Evolutionary conservation across 2,113 vertebrate genomes (phyloP).

Genomic region (Pontoporia blainvillei): DNA sequence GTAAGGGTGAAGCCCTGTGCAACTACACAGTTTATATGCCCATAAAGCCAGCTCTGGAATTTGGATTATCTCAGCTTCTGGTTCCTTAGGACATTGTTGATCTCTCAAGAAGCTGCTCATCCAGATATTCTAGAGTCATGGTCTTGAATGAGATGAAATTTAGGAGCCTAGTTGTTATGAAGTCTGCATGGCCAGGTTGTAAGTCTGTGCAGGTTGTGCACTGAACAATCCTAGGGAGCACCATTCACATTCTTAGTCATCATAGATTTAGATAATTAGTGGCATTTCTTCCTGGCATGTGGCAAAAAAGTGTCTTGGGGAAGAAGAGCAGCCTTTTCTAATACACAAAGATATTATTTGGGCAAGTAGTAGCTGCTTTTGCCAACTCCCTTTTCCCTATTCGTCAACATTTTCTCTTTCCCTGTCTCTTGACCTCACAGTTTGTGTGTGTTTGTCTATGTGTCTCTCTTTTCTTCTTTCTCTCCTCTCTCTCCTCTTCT

Average conservation of each 20-base stretch:
- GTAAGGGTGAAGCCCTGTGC: neutral
- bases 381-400: neutral
- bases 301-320: neutral
- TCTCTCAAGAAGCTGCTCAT: neutral
- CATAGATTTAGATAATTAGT: neutral
- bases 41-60: neutral
- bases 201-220: too few relatives aligned
- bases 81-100: neutral
- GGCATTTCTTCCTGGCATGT: neutral
- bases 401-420: neutral
- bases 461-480: neutral
- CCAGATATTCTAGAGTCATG: neutral
- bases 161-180: neutral
- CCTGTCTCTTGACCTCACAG: neutral
- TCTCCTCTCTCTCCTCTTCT: neutral
- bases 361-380: neutral
- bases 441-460: neutral
- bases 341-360: neutral
- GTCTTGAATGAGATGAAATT: neutral
- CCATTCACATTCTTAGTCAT: neutral
- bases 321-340: neutral
- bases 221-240: too few relatives aligned
- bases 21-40: accelerated
- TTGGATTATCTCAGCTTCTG: neutral
- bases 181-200: neutral